Conservation (phyloP, 2,888 invertebrate genomes). For the Amiota communis region DNA sequence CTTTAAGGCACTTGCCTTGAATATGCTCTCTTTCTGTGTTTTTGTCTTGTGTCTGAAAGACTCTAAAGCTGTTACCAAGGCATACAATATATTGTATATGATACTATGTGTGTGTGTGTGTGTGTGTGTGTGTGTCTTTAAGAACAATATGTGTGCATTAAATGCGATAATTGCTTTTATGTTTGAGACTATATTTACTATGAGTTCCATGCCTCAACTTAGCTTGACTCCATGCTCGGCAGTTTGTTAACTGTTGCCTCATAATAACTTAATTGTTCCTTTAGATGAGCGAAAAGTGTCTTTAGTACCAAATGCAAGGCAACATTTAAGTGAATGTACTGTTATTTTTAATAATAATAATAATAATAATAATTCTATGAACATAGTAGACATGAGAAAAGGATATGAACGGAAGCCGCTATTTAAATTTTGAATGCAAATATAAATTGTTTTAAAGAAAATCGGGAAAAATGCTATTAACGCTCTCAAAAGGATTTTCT, state of each 20-base stretch:
- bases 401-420: too few relatives aligned
- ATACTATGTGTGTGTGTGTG: too few relatives aligned
- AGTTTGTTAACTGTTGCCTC: conserved; percentile 28
- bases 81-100: neutral
- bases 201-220: neutral
- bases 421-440: too few relatives aligned
- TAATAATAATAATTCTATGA: too few relatives aligned
- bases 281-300: conserved; percentile 3
- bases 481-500: too few relatives aligned
- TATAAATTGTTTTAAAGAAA: too few relatives aligned
- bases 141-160: conserved; percentile 40
- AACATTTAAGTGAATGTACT: too few relatives aligned
- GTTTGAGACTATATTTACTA: neutral
- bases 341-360: too few relatives aligned
- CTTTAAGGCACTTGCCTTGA: neutral
- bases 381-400: too few relatives aligned
- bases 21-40: neutral
- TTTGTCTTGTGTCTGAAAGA: neutral
- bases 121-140: too few relatives aligned
- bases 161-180: conserved; percentile 34
- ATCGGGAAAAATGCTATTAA: too few relatives aligned
- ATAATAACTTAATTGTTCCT: conserved; percentile 37
- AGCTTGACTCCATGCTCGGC: neutral
- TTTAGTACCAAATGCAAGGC: neutral
- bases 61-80: too few relatives aligned